phyloP scores from a whole-genome alignment of 2,797 vertebrate genomes.

The Delichon dasypus region DNA sequence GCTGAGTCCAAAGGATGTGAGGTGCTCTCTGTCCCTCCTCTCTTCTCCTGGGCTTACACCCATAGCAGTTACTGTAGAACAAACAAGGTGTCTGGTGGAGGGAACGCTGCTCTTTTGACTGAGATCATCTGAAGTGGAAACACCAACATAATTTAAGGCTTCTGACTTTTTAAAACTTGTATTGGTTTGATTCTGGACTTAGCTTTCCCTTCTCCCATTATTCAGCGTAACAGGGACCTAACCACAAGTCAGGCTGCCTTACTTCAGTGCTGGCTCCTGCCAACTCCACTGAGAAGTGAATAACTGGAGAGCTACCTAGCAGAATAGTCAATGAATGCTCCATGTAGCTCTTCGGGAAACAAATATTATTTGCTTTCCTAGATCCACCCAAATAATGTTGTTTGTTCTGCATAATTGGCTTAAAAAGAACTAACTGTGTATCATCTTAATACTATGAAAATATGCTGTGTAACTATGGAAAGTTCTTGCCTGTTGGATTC shows the following conservation, averaged over 20 bases:
- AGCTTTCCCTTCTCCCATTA: neutral
- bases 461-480: neutral
- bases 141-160: neutral
- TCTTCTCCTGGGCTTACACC: neutral
- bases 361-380: neutral
- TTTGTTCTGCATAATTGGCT: constrained; percentile 34
- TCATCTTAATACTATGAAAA: neutral
- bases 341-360: neutral
- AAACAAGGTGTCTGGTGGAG: neutral
- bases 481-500: neutral
- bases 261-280: neutral
- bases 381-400: constrained; percentile 7
- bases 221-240: neutral
- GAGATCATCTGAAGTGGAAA: neutral
- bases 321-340: neutral
- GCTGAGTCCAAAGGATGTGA: neutral
- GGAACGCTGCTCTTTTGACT: neutral
- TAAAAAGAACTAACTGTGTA: neutral
- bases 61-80: neutral
- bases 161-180: neutral
- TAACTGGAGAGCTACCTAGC: neutral
- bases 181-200: neutral
- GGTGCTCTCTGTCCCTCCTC: neutral
- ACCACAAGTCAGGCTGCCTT: neutral
- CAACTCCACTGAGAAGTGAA: neutral